Evolutionary conservation across 2,113 vertebrate genomes (phyloP), one percentile per base, ranked within the genome.

Genomic region (Urocynchramus pylzowi): DNA sequence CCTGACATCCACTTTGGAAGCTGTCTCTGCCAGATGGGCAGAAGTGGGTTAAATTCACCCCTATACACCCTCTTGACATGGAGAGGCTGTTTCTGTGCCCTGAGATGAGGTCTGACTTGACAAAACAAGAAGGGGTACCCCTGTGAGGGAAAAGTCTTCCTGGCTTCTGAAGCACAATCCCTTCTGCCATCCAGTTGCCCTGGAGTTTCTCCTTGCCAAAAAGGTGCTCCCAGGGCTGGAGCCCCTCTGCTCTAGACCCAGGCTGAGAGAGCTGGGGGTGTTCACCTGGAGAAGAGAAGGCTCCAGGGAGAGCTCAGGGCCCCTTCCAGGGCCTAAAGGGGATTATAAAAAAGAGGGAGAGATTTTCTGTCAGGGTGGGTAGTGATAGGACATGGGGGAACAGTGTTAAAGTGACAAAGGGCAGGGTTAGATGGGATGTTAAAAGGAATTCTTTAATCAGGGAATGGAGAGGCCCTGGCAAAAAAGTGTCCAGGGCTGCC

Each of bases 301-400:
- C 52, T 59, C 44, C 6, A 28, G 30, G 21, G 30, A 63, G 27
- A 63, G 2, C 56, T 54, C 19, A 37, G 54, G 76, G 41, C 26
- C 31, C 31, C 22, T 84, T 69, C 12, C 35, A 49, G 54, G 1
- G 31, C 15, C 41, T 42, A 9, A 49, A 83, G 47, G 35, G 26
- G 35, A 31, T 90, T 84, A 49, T 33, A 16, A 76, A 54, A 47
- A 45, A 27, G 17, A 57, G 47, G 13, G 26, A 27, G 47, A 47
- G 17, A 49, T 13, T 54, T 68, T 21, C 9, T 35, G 0, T 35
- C 11, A 0, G 2, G 47, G 21, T 42, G 10, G 15, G 13, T 44
- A 65, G 44, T 33, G 44, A 44, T 31, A 42, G 27, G 63, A 70
- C 27, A 56, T 35, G 26, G 31, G 13, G 30, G 18, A 63, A 2